Conservation (phyloP, 2,888 invertebrate species). For the Agriopis aurantiaria region DNA sequence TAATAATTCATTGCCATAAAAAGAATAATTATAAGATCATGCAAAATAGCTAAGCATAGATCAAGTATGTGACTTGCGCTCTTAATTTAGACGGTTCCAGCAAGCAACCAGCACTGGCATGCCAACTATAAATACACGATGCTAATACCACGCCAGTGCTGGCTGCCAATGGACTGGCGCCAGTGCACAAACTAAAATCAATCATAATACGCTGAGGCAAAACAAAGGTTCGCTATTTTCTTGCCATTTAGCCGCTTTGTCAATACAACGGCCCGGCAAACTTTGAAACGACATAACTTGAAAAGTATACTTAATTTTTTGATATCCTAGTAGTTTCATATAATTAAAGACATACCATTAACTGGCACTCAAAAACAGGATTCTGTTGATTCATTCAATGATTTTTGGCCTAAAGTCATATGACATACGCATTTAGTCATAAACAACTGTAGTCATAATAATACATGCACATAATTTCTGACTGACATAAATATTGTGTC, state of each 20-base stretch:
- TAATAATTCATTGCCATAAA: not conserved
- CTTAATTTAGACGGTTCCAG: conserved; percentile 1
- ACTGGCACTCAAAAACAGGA: too few species aligned
- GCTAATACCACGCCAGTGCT: not conserved
- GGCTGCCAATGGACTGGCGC: conserved; percentile 1
- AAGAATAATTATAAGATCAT: not conserved
- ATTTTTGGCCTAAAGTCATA: too few species aligned
- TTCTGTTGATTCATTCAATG: too few species aligned
- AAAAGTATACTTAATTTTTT: too few species aligned
- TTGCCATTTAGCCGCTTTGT: not conserved
- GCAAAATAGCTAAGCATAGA: not conserved
- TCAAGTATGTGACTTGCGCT: not conserved
- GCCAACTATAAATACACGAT: not conserved
- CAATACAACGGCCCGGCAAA: not conserved
- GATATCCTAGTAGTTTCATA: too few species aligned
- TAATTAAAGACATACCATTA: too few species aligned
- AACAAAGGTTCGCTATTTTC: not conserved
- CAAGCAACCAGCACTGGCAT: not conserved
- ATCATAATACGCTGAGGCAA: not conserved
- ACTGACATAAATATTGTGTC: too few species aligned
- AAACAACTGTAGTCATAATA: too few species aligned
- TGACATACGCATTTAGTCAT: too few species aligned
- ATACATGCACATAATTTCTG: too few species aligned
- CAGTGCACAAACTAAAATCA: conserved; percentile 4
- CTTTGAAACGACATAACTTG: too few species aligned